A percentile compares a stretch with the other conserved stretches of the same genome.
Evolutionary conservation across 2,797 vertebrate genomes (phyloP).

Genomic region (Lacerta bilineata): DNA sequence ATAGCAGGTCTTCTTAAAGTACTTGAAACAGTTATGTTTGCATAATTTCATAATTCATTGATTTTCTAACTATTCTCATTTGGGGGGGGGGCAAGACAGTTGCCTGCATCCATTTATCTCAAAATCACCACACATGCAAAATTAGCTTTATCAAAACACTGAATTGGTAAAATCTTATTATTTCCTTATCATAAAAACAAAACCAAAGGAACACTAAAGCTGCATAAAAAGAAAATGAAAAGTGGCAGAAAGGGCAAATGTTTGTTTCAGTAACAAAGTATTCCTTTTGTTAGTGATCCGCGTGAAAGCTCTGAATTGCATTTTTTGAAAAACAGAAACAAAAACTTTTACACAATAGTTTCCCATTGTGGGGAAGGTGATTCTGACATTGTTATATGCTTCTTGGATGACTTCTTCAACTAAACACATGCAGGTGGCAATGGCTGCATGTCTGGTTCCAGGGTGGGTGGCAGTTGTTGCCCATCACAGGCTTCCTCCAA

Average conservation of each 20-base stretch:
- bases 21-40: background rate
- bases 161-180: conserved; percentile 10
- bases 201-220: background rate
- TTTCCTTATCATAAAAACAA: conserved; percentile 2
- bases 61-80: conserved; percentile 14
- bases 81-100: background rate
- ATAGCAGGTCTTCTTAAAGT: conserved; percentile 18
- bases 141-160: background rate
- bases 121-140: conserved; percentile 14
- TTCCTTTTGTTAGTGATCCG: background rate
- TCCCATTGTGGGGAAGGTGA: background rate
- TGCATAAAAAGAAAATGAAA: background rate
- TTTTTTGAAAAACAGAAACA: background rate
- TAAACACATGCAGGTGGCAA: background rate
- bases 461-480: too few species aligned
- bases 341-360: background rate
- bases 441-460: too few species aligned
- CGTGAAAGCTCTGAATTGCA: background rate
- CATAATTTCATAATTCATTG: conserved; percentile 28
- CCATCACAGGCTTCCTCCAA: too few species aligned
- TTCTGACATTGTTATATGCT: background rate
- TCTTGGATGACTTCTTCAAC: background rate
- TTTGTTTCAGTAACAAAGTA: background rate
- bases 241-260: background rate
- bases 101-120: conserved; percentile 1